A percentile compares a stretch with the other conserved stretches of the same genome.
Evolutionary conservation across 2,797 vertebrate genomes (phyloP).

Genomic region (Pseudochirops corinnae): DNA sequence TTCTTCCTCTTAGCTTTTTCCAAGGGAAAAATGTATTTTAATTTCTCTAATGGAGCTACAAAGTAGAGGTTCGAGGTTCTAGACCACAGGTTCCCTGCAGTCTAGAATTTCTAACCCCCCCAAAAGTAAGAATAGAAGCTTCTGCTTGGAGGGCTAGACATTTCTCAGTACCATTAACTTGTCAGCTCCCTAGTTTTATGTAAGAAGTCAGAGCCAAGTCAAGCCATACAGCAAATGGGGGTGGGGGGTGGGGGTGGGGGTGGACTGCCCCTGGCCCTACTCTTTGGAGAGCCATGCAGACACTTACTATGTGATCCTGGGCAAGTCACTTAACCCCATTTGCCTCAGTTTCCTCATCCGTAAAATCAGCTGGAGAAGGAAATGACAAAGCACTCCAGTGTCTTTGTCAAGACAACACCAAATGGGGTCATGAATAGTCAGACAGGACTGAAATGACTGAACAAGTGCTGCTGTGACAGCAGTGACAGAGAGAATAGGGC

Average conservation of each 20-base stretch:
- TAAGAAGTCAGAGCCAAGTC: not conserved
- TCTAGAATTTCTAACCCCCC: not conserved
- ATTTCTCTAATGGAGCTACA: not conserved
- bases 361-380: not conserved
- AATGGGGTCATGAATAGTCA: not conserved
- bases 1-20: not conserved
- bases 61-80: not conserved
- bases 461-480: not conserved
- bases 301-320: not conserved
- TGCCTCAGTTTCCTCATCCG: not conserved
- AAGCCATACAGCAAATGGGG: not conserved
- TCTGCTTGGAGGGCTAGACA: not conserved
- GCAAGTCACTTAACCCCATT: not conserved
- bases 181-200: not conserved
- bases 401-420: not conserved
- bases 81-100: too few relatives aligned
- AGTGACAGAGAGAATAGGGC: not conserved
- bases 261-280: not conserved
- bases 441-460: not conserved
- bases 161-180: not conserved
- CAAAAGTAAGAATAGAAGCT: not conserved
- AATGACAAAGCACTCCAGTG: not conserved
- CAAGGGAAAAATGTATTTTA: not conserved
- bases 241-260: too few relatives aligned
- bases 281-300: not conserved